Percentiles rank a stretch among this genome's conserved stretches.
phyloP scores from a whole-genome alignment of 2,797 vertebrate species.

The Botia almorhae region DNA sequence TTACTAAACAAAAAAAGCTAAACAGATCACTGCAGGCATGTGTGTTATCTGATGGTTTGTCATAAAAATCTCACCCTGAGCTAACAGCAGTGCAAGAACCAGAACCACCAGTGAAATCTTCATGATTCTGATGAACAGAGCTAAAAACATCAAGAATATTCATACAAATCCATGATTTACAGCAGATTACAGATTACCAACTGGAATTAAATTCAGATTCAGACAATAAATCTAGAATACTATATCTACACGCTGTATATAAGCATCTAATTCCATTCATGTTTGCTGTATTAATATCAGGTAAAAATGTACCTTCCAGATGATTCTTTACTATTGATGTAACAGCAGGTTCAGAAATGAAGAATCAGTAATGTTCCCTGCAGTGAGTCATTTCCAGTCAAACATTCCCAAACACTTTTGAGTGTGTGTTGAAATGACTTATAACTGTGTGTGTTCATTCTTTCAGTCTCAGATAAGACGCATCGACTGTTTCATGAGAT shows the following conservation, averaged over 20 bases:
- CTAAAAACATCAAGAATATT: neutral
- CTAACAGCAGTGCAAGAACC: constrained; percentile 66
- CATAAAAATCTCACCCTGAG: constrained; percentile 69
- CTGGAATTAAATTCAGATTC: too few relatives aligned
- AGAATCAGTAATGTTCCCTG: neutral
- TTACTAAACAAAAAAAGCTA: neutral
- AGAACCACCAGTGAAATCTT: constrained; percentile 70
- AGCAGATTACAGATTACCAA: neutral
- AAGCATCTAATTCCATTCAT: neutral
- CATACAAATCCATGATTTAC: neutral
- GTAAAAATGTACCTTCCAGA: neutral
- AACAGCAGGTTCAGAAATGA: neutral
- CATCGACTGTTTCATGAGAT: neutral
- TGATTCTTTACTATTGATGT: neutral
- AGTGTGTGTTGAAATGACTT: neutral
- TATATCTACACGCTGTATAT: too few relatives aligned
- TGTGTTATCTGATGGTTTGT: neutral
- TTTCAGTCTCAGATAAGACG: neutral
- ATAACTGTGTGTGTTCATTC: neutral
- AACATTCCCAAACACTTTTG: neutral
- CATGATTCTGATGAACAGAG: constrained; percentile 63
- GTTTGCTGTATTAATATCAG: too few relatives aligned
- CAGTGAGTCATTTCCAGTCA: neutral
- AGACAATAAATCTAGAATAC: neutral
- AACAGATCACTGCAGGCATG: too few relatives aligned